Base-by-base conservation (phyloP, 2,888 invertebrate genomes). In the Merodon equestris region DNA sequence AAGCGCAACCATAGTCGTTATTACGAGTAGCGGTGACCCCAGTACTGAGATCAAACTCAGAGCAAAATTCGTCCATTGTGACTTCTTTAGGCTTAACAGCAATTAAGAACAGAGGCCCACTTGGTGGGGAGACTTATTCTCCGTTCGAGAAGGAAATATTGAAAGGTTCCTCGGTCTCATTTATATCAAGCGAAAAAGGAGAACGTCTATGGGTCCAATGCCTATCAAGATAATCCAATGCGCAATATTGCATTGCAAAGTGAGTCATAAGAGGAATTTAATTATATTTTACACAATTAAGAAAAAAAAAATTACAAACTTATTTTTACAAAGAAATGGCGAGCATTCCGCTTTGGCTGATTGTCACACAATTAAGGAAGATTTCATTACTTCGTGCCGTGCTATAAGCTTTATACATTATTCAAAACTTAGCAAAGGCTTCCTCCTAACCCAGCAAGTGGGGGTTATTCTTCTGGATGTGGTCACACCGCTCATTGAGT, bases 401-500 rank as follows among this genome's bases (percentile, higher is more conserved):
- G 48, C 53, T 61, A 40, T 57, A 10, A n/a, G 15, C 36, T 42
- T 50, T 40, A 57, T 56, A 51, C 47, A 51, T 27, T n/a, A 48
- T 18, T 67, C 58, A 38, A 14, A 71, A 40, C 64, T 58, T 60
- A 76, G 38, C 50, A 56, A 19, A 53, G 47, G 15, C 45, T 38
- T 48, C 54, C 10, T n/a, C 14, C 40, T 84, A 88, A 56, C 87
- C 87, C 77, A 86, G 81, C 60, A 87, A 82, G 75, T 86, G 87
- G 10, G 87, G 87, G 54, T 84, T 84, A 19, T 85, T 90, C 81
- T 91, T 92, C 34, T 91, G 90, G 83, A 96, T 91, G 85, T 93
- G 93, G 85, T 95, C 95, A 88, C 96, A 96, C 84, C 92, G 92
- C 84, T 95, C 95, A 83, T 95, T 93, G 83, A 96, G 90, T 85